Percentiles rank a stretch among this genome's conserved stretches.
These are phyloP conservation scores for Danio choprae DNA, from an alignment of 2,797 vertebrate species.

Conservation along the genomic window DNA sequence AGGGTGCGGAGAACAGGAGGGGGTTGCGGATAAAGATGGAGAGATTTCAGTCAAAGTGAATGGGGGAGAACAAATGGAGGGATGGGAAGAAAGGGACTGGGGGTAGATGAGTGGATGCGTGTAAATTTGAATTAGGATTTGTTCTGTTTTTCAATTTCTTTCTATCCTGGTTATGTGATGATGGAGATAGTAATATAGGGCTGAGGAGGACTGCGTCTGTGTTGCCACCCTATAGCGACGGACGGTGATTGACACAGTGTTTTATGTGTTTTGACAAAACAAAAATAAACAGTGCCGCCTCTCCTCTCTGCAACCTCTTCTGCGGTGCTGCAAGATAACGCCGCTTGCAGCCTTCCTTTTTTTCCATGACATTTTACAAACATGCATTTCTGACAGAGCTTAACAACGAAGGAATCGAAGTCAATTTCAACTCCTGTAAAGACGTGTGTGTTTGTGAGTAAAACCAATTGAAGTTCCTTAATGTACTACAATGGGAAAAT, in stretches of 20 bases:
- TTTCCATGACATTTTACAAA: constrained; percentile 30
- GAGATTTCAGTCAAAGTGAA: constrained; percentile 25
- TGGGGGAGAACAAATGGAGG: background rate
- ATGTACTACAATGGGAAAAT: background rate
- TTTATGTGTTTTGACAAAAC: constrained; percentile 40
- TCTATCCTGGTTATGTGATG: background rate
- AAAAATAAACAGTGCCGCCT: constrained; percentile 29
- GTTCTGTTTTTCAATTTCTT: background rate
- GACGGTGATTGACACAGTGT: constrained; percentile 13
- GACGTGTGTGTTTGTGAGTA: background rate
- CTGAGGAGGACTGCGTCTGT: background rate
- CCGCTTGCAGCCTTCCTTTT: constrained; percentile 13
- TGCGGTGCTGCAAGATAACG: background rate
- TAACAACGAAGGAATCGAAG: background rate
- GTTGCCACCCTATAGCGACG: constrained; percentile 4
- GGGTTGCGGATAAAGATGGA: constrained; percentile 22
- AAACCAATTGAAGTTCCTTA: background rate
- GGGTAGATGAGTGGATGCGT: background rate
- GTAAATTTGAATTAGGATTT: background rate
- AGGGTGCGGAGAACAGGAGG: constrained; percentile 1
- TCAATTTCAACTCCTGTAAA: constrained; percentile 18
- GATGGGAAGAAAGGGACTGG: background rate
- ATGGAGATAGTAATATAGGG: background rate
- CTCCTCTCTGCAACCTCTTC: constrained; percentile 21
- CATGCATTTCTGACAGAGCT: constrained; percentile 2